Conservation (phyloP, 2,888 invertebrate species). For the Scaeva pyrastri region DNA sequence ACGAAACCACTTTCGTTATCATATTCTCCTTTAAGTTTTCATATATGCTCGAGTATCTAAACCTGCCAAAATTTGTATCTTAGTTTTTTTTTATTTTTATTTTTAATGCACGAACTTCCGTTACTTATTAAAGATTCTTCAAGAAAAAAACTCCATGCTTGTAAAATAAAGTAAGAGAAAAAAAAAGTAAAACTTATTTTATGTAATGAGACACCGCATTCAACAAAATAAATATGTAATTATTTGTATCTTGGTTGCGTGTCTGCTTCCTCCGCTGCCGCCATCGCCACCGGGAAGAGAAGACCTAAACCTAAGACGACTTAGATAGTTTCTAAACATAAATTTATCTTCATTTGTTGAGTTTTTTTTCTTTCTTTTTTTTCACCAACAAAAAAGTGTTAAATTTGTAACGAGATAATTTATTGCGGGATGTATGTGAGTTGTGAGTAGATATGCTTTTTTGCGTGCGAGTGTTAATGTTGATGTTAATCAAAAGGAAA, state of each 20-base stretch:
- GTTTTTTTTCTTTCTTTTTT: background rate
- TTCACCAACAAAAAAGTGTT: conserved; percentile 1
- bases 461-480: conserved; percentile 20
- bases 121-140: background rate
- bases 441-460: too few relatives aligned
- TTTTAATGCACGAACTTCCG: background rate
- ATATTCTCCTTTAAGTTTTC: conserved; percentile 21
- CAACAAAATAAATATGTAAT: background rate
- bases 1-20: background rate
- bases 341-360: background rate
- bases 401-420: conserved; percentile 33
- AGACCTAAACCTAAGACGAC: background rate
- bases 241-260: conserved; percentile 31
- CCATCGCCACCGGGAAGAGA: too few relatives aligned
- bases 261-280: too few relatives aligned
- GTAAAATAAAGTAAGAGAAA: background rate
- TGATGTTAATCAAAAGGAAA: conserved; percentile 14
- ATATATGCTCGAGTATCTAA: background rate
- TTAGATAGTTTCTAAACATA: conserved; percentile 11
- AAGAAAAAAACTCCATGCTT: conserved; percentile 16
- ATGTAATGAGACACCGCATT: conserved; percentile 10
- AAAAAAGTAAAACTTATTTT: background rate
- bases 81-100: background rate
- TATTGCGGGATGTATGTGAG: background rate
- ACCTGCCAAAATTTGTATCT: background rate